A percentile compares a stretch with the other conserved stretches of the same genome.
Evolutionary conservation across 2,888 invertebrate genomes (phyloP).

Genomic region (Drosophila subquinaria): DNA sequence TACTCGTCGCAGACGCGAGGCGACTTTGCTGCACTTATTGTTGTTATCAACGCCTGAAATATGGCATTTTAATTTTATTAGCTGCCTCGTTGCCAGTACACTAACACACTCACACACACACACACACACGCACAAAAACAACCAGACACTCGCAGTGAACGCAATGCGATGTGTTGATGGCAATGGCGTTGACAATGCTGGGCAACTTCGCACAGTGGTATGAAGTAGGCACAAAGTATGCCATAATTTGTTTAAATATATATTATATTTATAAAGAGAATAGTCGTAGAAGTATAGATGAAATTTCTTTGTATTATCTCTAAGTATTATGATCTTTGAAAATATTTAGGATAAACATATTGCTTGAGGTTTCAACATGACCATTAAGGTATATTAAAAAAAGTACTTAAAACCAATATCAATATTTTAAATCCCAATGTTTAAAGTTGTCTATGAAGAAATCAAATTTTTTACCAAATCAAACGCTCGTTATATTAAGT

Average conservation of each 20-base stretch:
- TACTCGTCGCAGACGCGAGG: constrained; percentile 58
- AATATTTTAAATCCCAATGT: too few species aligned
- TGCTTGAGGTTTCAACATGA: too few species aligned
- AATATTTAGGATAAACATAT: too few species aligned
- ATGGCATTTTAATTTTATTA: constrained; percentile 82
- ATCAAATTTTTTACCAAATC: too few species aligned
- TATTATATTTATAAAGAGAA: neutral
- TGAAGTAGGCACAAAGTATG: too few species aligned
- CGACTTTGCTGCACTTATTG: constrained; percentile 82
- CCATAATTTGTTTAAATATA: neutral
- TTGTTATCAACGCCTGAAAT: constrained; percentile 82
- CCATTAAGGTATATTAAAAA: too few species aligned
- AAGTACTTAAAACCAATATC: too few species aligned
- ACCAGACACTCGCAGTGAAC: constrained; percentile 11
- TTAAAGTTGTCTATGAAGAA: too few species aligned
- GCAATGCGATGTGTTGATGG: constrained; percentile 33
- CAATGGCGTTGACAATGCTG: constrained; percentile 61
- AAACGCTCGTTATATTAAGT: too few species aligned
- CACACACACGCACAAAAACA: neutral
- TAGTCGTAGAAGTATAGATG: neutral
- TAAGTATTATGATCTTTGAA: too few species aligned
- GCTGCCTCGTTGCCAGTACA: constrained; percentile 61
- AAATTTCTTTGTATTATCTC: too few species aligned
- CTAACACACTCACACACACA: constrained; percentile 15
- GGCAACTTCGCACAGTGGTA: constrained; percentile 55